These are phyloP conservation scores for Ophraella communa DNA, from an alignment of 2,888 invertebrate genomes.

Conservation along the genomic window DNA sequence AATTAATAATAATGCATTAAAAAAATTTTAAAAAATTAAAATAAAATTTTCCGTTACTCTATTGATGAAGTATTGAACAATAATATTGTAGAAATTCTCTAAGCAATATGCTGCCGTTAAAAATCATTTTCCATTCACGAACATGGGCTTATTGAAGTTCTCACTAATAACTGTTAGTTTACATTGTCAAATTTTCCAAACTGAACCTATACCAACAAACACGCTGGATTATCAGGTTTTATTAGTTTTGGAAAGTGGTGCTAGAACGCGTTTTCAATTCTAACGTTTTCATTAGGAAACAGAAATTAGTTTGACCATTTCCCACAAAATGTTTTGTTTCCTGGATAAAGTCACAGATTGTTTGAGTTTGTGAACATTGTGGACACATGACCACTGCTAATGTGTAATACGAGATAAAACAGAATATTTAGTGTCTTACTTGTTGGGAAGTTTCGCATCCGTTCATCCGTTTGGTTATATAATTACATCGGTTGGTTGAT, in stretches of 20 bases:
- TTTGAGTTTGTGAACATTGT: constrained; percentile 26
- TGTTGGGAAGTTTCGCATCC: constrained; percentile 9
- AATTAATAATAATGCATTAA: too few species aligned
- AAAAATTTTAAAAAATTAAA: too few species aligned
- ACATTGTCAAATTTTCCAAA: neutral
- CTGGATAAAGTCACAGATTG: constrained; percentile 24
- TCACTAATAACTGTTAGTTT: neutral
- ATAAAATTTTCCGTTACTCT: too few species aligned
- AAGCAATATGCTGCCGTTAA: too few species aligned
- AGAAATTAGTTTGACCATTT: constrained; percentile 28
- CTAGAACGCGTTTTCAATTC: constrained; percentile 19
- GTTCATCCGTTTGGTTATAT: neutral
- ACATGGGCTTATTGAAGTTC: neutral
- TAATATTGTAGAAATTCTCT: too few species aligned
- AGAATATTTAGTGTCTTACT: constrained; percentile 18
- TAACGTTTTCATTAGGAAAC: constrained; percentile 23
- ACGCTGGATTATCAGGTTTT: neutral
- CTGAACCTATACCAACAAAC: neutral
- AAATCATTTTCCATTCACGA: too few species aligned
- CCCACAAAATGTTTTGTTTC: constrained; percentile 26
- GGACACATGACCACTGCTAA: constrained; percentile 27
- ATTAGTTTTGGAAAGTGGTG: constrained; percentile 14
- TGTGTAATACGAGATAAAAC: constrained; percentile 17
- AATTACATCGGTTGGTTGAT: neutral
- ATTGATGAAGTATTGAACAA: too few species aligned